A percentile compares a stretch with the other conserved stretches of the same genome.
phyloP scores from a whole-genome alignment of 2,888 invertebrate genomes.

The Clistopyga incitator region DNA sequence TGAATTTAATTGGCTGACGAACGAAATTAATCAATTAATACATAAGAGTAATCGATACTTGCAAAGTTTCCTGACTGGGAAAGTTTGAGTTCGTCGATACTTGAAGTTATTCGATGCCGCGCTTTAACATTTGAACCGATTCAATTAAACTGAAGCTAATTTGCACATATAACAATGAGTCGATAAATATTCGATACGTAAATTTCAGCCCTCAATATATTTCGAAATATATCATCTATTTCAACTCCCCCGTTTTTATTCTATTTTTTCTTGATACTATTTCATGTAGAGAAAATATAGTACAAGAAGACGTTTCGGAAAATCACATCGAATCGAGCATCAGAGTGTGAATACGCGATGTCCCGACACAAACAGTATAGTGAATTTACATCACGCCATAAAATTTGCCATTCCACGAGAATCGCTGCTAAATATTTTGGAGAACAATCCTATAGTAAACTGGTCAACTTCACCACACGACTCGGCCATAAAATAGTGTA shows the following conservation, averaged over 20 bases:
- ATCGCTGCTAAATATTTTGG: background rate
- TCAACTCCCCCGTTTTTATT: background rate
- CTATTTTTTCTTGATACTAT: background rate
- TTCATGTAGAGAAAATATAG: conserved; percentile 25
- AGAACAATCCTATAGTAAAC: background rate
- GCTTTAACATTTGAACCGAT: too few relatives aligned
- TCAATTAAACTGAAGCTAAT: too few relatives aligned
- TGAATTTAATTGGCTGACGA: too few relatives aligned
- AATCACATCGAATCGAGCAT: conserved; percentile 39
- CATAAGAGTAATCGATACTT: too few relatives aligned
- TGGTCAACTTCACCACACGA: conserved; percentile 33
- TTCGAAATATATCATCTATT: too few relatives aligned
- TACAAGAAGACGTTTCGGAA: conserved; percentile 26
- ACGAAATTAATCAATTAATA: too few relatives aligned
- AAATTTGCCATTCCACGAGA: conserved; percentile 25
- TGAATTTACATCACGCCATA: conserved; percentile 4
- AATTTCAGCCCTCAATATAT: too few relatives aligned
- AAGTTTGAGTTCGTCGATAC: too few relatives aligned
- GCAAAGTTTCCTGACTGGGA: too few relatives aligned
- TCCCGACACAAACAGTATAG: background rate
- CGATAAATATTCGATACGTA: too few relatives aligned
- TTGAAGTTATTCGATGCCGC: too few relatives aligned
- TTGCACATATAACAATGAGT: too few relatives aligned
- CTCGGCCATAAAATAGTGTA: background rate
- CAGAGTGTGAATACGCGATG: conserved; percentile 16